These are phyloP conservation scores for Vanessa cardui DNA, from an alignment of 2,888 invertebrate species.

Conservation along the genomic window DNA sequence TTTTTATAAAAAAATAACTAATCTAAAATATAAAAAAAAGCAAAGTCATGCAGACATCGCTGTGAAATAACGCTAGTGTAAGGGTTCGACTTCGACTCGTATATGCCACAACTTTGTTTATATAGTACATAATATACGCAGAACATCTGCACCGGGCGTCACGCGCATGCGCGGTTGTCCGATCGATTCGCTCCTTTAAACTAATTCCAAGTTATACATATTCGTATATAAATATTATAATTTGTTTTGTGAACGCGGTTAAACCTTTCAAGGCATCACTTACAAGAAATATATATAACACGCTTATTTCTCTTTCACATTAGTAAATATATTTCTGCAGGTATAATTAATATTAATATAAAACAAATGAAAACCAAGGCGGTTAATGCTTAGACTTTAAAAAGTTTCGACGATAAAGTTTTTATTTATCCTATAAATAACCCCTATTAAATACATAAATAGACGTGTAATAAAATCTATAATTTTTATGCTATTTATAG, in stretches of 20 bases:
- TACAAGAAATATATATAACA: neutral
- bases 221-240: conserved; percentile 15
- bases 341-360: too few species aligned
- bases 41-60: neutral
- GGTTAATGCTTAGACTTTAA: too few species aligned
- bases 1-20: neutral
- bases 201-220: conserved; percentile 26
- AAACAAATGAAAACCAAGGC: too few species aligned
- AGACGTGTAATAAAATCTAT: too few species aligned
- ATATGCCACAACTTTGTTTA: conserved; percentile 2
- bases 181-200: conserved; percentile 53
- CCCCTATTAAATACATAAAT: too few species aligned
- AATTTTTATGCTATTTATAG: too few species aligned
- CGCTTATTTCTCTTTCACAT: too few species aligned
- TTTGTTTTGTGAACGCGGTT: neutral
- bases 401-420: too few species aligned
- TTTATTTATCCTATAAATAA: too few species aligned
- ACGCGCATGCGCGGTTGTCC: conserved; percentile 57
- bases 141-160: conserved; percentile 51
- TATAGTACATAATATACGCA: conserved; percentile 25
- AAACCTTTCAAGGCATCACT: neutral
- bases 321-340: too few species aligned
- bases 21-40: neutral
- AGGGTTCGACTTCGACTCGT: neutral
- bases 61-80: neutral